Evolutionary conservation across 2,113 vertebrate species (phyloP), one percentile per base, ranked within the genome.

Genomic region (Ctenodactylus gundi): DNA sequence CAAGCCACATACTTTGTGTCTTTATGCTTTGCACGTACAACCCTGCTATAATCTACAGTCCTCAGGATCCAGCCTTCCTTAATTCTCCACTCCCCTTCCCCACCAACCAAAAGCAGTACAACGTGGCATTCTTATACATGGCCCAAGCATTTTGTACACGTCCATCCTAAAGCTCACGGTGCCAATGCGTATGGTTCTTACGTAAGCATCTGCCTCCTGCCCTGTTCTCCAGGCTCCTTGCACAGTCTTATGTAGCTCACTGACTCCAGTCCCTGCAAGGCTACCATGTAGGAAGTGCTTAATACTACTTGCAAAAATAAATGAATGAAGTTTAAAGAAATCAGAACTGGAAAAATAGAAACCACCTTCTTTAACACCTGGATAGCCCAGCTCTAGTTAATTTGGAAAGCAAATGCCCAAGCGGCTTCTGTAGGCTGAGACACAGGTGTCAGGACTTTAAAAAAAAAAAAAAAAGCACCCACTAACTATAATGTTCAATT

Each of bases 401-500:
- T 88, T 20, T 81, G 58, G 89, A 92, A 89, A 88, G 53, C 67
- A 75, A 94, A 92, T 23, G 64, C 39, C 76, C 90, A 73, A 25
- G 10, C 21, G 83, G 34, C 73, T 77, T 85, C 57, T 78, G 39
- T 21, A 73, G 12, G 29, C 34, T 27, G 8, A 89, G 77, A 64
- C 3, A 46, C 15, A 46, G 60, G 68, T 82, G 72, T 23, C 13
- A 53, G 25, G n/a, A 51, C 17, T 85, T 95, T 64, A 72, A 29
- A 25, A 95, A 85, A 1, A 85, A 83, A 64, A 72, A 29, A 25
- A 95, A 85, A 1, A 85, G 85, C 7, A 60, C 29, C 72, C 44
- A 62, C 73, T 94, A 93, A 94, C 75, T 90, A 94, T 31, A 31
- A 93, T 68, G 65, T 90, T 93, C 91, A 85, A 97, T 91, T 88